Percentiles rank a stretch among this genome's conserved stretches.
Conservation (phyloP, 1,140 invertebrate genomes). For the Myzus persicae region DNA sequence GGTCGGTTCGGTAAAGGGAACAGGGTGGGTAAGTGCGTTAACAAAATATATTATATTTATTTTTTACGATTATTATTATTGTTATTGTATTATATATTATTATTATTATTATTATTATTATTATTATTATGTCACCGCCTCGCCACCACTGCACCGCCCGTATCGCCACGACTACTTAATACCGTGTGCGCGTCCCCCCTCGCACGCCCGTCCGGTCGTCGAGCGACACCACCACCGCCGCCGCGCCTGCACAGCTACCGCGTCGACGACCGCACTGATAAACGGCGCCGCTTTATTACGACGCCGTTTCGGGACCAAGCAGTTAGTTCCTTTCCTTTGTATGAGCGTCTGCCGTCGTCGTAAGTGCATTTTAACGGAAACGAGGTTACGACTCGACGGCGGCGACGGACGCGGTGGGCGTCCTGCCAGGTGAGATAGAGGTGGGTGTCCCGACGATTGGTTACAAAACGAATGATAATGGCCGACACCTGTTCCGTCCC, state of each 20-base stretch:
- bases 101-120: background rate
- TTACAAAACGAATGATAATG: slow-evolving; percentile 52
- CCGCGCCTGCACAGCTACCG: background rate
- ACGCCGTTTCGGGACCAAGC: background rate
- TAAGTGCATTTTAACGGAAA: slow-evolving; percentile 30
- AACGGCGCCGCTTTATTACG: background rate
- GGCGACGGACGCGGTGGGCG: slow-evolving; percentile 12
- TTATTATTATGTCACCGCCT: background rate
- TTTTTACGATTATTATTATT: slow-evolving; percentile 4
- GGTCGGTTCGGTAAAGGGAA: background rate
- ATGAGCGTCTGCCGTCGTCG: background rate
- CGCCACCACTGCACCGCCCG: no score
- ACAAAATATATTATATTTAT: background rate
- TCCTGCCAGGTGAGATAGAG: slow-evolving; percentile 53
- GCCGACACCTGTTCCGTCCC: slow-evolving; percentile 55
- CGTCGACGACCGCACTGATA: slow-evolving; percentile 7
- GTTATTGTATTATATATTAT: background rate
- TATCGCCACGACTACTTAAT: background rate
- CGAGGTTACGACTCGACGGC: background rate
- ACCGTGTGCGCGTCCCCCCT: background rate
- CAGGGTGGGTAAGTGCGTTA: background rate
- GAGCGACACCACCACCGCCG: no score
- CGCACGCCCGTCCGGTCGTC: background rate
- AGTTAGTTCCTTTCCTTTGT: background rate
- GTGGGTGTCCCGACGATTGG: slow-evolving; percentile 45